phyloP scores from a whole-genome alignment of 2,113 vertebrate species.

The Limnothrissa miodon region DNA sequence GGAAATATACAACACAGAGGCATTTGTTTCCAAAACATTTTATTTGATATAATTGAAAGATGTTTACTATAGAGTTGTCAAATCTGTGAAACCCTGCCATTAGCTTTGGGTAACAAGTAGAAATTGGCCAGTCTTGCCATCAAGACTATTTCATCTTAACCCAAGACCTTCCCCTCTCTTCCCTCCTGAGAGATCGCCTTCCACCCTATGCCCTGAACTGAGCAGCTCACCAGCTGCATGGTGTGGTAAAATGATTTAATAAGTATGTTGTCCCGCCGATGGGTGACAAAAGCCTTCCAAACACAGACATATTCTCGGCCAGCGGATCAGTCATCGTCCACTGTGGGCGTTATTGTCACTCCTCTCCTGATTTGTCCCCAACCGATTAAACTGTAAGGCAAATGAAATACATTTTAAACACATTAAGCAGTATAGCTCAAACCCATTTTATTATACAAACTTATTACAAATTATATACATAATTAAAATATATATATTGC shows the following conservation, averaged over 20 bases:
- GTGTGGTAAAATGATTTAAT: constrained; percentile 41
- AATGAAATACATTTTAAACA: background rate
- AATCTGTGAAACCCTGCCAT: constrained; percentile 43
- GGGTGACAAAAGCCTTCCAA: background rate
- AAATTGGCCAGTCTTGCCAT: constrained; percentile 69
- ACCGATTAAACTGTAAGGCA: constrained; percentile 86
- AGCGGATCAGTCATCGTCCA: constrained; percentile 89
- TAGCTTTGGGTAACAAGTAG: constrained; percentile 50
- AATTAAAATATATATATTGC: no score
- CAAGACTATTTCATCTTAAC: background rate
- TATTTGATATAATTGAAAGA: constrained; percentile 52
- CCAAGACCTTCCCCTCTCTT: background rate
- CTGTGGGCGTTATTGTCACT: constrained; percentile 96
- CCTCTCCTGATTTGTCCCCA: constrained; percentile 99
- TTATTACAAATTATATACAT: no score
- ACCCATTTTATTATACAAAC: no score
- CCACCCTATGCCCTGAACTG: constrained; percentile 23
- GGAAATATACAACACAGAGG: background rate
- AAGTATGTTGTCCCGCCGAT: constrained; percentile 40
- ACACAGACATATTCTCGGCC: background rate
- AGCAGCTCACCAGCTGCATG: constrained; percentile 23
- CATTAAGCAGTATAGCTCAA: background rate
- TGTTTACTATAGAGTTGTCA: constrained; percentile 40
- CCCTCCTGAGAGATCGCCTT: background rate
- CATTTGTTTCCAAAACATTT: constrained; percentile 51